These are phyloP conservation scores for Pseudomyrmex dendroicus DNA, from an alignment of 1,140 invertebrate species.

Conservation along the genomic window DNA sequence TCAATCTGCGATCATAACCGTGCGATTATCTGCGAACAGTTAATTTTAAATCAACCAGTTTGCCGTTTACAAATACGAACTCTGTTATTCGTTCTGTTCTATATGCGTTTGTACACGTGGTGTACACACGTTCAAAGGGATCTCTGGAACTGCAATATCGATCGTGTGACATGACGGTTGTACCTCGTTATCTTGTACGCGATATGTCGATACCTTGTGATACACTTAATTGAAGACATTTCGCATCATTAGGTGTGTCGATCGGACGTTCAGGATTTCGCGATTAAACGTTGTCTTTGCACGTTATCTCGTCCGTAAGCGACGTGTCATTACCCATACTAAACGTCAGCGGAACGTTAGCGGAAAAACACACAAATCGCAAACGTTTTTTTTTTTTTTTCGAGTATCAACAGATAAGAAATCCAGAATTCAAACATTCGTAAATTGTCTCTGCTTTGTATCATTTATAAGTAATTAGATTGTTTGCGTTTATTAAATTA, in stretches of 20 bases:
- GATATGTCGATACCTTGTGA: conserved; percentile 42
- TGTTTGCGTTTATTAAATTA: neutral
- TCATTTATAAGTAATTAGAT: neutral
- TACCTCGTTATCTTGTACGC: conserved; percentile 55
- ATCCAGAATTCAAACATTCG: too few species aligned
- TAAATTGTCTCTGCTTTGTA: too few species aligned
- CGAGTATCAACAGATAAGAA: too few species aligned
- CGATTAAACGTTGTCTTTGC: conserved; percentile 26
- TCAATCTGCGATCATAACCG: conserved; percentile 21
- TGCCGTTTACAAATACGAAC: conserved; percentile 44
- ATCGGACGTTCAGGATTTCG: conserved; percentile 24
- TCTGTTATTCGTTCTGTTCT: conserved; percentile 32
- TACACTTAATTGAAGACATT: conserved; percentile 61
- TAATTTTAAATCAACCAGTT: conserved; percentile 55
- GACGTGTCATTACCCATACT: neutral
- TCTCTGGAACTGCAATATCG: conserved; percentile 43
- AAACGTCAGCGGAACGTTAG: neutral
- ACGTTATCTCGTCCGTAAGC: neutral
- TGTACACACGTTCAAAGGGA: conserved; percentile 47
- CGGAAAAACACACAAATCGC: too few species aligned
- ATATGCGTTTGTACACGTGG: neutral
- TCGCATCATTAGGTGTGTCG: conserved; percentile 30
- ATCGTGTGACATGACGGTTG: conserved; percentile 46
- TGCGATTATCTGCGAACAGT: conserved; percentile 40
- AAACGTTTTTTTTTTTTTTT: too few species aligned